Evolutionary conservation across 2,888 invertebrate species (phyloP).

Genomic region (Mesorhabditis spiculigera): DNA sequence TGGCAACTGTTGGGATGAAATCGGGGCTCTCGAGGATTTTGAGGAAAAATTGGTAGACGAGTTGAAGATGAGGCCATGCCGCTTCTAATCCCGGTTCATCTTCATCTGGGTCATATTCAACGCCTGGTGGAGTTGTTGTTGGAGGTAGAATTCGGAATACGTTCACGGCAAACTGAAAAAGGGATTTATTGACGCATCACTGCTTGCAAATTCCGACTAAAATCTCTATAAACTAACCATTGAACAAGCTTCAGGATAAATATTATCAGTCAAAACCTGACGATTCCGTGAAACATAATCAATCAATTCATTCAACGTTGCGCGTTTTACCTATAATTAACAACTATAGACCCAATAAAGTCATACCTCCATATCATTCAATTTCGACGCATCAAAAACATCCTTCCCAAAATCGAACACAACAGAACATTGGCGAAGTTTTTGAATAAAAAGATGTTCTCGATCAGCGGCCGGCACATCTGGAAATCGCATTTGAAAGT

Average conservation of each 20-base stretch:
- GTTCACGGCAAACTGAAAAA: constrained; percentile 73
- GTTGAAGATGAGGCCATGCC: constrained; percentile 58
- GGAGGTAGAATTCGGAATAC: constrained; percentile 83
- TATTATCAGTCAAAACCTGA: constrained; percentile 87
- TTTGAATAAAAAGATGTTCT: constrained; percentile 92
- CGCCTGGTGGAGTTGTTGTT: constrained; percentile 73
- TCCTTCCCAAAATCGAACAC: constrained; percentile 90
- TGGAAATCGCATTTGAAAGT: constrained; percentile 6
- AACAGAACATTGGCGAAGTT: constrained; percentile 94
- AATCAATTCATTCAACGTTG: neutral
- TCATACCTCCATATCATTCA: constrained; percentile 72
- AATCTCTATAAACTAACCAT: constrained; percentile 71
- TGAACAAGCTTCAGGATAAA: constrained; percentile 95
- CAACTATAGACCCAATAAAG: neutral
- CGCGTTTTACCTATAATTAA: neutral
- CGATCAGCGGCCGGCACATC: constrained; percentile 67
- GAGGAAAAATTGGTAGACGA: constrained; percentile 70
- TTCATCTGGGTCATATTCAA: constrained; percentile 86
- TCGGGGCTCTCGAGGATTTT: constrained; percentile 84
- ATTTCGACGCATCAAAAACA: constrained; percentile 93
- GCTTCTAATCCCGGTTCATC: constrained; percentile 87
- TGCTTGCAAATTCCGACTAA: neutral
- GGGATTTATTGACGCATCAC: neutral
- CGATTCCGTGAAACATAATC: constrained; percentile 57
- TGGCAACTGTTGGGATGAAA: constrained; percentile 84